Base-by-base conservation (phyloP, 2,113 vertebrate species). In the Microcebus ravelobensis region DNA sequence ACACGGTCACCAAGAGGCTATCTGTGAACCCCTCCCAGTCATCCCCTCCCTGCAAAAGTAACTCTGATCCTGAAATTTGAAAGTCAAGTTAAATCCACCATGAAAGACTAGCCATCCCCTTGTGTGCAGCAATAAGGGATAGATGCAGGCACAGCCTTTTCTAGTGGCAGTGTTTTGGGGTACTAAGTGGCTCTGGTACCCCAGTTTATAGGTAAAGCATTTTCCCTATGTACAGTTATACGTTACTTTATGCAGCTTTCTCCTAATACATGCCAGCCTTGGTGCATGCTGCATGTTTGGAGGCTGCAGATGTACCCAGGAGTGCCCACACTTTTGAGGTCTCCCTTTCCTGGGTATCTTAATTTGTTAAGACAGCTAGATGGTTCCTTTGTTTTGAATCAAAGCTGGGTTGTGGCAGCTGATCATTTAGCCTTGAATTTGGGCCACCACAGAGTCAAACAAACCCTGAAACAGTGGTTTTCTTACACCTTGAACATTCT, bases 361-460 rank as follows among this genome's bases (percentile, higher is more conserved):
- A 65, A 65, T 3, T 85, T 50, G 15, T 3, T 55, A 82, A 82
- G 34, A 52, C 13, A 42, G 4, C 9, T 52, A 39, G 34, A 87
- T 36, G 36, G 36, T 63, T 84, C 57, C 39, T 85, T 91, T 94
- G 59, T 63, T 96, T 79, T 79, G 34, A 79, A 89, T 29, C 50
- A 59, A 89, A 90, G 31, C 55, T 48, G 27, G 83, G 13, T 74
- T 86, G 25, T 36, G 27, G 42, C 80, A 63, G 65, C 14, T 20
- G 65, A 39, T 81, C 36, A 13, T 81, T 95, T 57, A 76, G 25
- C 84, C 92, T 96, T 79, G 73, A 88, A 91, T 93, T 36, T 27
- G 67, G 34, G 8, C 77, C 67, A 77, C 80, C 61, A 21, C 6
- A 10, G 31, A 59, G 34, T 77, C 73, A 86, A 61, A 36, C 18